These are phyloP conservation scores for Pandemis corylana DNA, from an alignment of 2,888 invertebrate species.

Conservation along the genomic window DNA sequence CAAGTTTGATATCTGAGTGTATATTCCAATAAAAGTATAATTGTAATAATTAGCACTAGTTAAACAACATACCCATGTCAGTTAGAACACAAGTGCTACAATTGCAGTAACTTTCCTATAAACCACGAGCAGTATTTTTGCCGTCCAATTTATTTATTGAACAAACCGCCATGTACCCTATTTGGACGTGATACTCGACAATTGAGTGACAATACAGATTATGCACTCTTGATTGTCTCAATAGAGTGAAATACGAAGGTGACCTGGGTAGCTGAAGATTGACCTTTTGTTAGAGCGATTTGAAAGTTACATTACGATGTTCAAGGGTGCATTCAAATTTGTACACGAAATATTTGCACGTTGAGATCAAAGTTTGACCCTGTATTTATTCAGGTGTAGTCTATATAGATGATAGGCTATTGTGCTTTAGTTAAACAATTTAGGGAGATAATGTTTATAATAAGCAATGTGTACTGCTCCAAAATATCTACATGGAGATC, in stretches of 20 bases:
- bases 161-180: background rate
- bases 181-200: constrained; percentile 14
- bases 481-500: too few species aligned
- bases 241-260: constrained; percentile 1
- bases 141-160: constrained; percentile 16
- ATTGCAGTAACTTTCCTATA: constrained; percentile 6
- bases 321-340: background rate
- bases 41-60: too few species aligned
- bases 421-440: too few species aligned
- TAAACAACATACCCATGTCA: too few species aligned
- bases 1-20: too few species aligned
- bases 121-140: background rate
- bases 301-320: constrained; percentile 1
- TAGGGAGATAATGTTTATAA: too few species aligned
- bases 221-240: constrained; percentile 3
- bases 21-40: too few species aligned
- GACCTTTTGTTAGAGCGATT: background rate
- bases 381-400: too few species aligned
- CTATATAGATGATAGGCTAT: too few species aligned
- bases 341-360: background rate
- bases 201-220: constrained; percentile 24
- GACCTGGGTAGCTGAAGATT: background rate
- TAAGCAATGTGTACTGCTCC: too few species aligned
- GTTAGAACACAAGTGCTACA: background rate
- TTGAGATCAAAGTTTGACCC: too few species aligned